Conservation (phyloP, 1,140 invertebrate genomes). For the Oncopodura yosiiana region DNA sequence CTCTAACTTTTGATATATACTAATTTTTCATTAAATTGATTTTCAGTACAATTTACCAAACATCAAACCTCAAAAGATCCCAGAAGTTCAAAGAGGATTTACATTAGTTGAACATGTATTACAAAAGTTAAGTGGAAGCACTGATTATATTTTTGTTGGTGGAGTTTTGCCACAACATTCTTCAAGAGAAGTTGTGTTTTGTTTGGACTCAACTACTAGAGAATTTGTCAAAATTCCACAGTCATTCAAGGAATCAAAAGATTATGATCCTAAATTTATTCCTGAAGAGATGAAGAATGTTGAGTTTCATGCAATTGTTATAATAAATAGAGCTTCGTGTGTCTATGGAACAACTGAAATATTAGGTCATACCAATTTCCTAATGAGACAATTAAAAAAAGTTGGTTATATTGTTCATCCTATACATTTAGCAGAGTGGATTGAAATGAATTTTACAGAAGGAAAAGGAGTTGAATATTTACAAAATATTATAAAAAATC, state of each 20-base stretch:
- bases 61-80: neutral
- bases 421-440: too few relatives aligned
- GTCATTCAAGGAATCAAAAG: slow-evolving; percentile 41
- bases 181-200: slow-evolving; percentile 33
- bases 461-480: too few relatives aligned
- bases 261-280: slow-evolving; percentile 16
- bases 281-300: neutral
- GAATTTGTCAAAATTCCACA: slow-evolving; percentile 13
- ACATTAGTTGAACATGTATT: slow-evolving; percentile 16
- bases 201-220: slow-evolving; percentile 7
- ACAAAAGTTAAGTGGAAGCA: slow-evolving; percentile 38
- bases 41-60: neutral
- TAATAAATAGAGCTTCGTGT: slow-evolving; percentile 41
- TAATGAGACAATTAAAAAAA: slow-evolving; percentile 46
- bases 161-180: slow-evolving; percentile 27
- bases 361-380: slow-evolving; percentile 42
- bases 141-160: slow-evolving; percentile 38
- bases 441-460: too few relatives aligned
- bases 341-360: slow-evolving; percentile 39
- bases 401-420: slow-evolving; percentile 50
- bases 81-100: neutral
- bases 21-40: neutral
- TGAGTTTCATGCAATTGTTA: slow-evolving; percentile 37
- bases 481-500: too few relatives aligned
- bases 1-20: slow-evolving; percentile 39